Evolutionary conservation across 2,113 vertebrate genomes (phyloP).

Genomic region (Calyptomena viridis): DNA sequence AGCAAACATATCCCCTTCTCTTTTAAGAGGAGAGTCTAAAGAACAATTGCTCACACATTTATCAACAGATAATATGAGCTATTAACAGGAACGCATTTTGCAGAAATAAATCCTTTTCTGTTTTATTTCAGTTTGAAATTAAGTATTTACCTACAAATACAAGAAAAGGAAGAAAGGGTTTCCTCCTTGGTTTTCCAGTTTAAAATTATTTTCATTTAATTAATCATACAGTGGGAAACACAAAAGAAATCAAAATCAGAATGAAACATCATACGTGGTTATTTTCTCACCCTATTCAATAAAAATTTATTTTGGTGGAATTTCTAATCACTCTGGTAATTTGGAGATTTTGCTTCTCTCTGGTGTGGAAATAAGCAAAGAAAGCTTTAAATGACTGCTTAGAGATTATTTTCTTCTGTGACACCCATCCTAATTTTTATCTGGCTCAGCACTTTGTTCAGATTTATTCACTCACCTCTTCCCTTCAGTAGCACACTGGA

Average conservation of each 20-base stretch:
- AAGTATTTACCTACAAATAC: neutral
- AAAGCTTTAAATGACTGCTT: neutral
- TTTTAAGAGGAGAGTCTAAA: neutral
- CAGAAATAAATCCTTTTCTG: neutral
- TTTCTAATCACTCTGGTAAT: neutral
- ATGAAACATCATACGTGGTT: rapidly evolving
- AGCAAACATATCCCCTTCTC: neutral
- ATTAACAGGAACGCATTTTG: neutral
- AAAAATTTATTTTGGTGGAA: neutral
- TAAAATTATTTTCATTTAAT: neutral
- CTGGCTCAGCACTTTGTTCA: neutral
- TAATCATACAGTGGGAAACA: neutral
- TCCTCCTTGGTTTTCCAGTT: neutral
- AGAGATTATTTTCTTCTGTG: neutral
- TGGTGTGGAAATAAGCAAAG: neutral
- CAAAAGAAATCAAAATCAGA: neutral
- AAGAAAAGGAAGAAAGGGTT: neutral
- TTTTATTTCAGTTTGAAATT: neutral
- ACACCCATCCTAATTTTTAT: neutral
- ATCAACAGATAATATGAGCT: neutral
- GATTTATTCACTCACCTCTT: neutral
- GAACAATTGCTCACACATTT: neutral
- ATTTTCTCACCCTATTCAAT: neutral
- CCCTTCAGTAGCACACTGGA: neutral
- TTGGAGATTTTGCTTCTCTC: neutral